phyloP scores from a whole-genome alignment of 2,797 vertebrate species.

The Chanos chanos region DNA sequence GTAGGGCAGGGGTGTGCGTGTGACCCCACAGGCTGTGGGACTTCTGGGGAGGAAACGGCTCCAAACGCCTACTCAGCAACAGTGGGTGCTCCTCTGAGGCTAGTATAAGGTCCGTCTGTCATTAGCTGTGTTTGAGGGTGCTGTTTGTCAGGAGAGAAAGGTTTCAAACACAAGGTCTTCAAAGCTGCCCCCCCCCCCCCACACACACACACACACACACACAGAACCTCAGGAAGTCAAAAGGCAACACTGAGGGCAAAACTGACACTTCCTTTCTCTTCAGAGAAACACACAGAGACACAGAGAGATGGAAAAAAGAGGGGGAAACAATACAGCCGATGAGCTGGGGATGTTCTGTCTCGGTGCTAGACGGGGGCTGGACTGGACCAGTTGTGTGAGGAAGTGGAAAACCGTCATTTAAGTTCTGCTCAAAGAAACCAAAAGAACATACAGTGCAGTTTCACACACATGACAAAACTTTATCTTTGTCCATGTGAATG shows the following conservation, averaged over 20 bases:
- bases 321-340: background rate
- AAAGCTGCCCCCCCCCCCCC: conserved; percentile 34
- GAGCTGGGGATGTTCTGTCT: background rate
- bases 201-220: too few species aligned
- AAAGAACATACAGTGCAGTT: conserved; percentile 6
- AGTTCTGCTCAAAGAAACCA: conserved; percentile 18
- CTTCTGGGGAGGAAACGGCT: conserved; percentile 8
- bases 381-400: background rate
- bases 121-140: conserved; percentile 18
- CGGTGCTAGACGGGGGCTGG: background rate
- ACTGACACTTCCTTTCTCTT: conserved; percentile 40
- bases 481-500: too few species aligned
- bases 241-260: conserved; percentile 29
- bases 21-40: background rate
- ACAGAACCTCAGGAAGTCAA: conserved; percentile 45
- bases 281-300: conserved; percentile 26
- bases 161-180: conserved; percentile 37
- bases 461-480: background rate
- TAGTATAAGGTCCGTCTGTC: conserved; percentile 41
- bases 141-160: conserved; percentile 27
- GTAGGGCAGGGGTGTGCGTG: background rate
- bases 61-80: conserved; percentile 40
- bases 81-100: conserved; percentile 27
- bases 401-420: conserved; percentile 24
- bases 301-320: background rate